A percentile compares a stretch with the other conserved stretches of the same genome.
These are phyloP conservation scores for Barypeithes pellucidus DNA, from an alignment of 2,888 invertebrate genomes.

Conservation along the genomic window DNA sequence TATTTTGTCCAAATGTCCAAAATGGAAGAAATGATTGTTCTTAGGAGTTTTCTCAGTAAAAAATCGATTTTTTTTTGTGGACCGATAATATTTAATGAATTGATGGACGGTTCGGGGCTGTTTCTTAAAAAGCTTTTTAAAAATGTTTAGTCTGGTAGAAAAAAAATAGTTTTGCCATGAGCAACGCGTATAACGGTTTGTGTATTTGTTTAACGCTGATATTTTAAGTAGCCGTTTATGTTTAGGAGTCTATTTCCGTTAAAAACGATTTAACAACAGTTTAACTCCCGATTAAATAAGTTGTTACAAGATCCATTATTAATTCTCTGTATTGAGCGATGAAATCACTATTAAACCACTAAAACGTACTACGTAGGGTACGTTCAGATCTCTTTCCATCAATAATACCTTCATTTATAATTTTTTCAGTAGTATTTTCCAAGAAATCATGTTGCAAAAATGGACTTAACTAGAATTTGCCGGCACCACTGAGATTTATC, in stretches of 20 bases:
- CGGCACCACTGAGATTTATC: too few species aligned
- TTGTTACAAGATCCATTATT: conserved; percentile 4
- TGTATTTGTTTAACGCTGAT: conserved; percentile 22
- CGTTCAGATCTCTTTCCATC: too few species aligned
- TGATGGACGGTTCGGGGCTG: background rate
- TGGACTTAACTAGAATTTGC: too few species aligned
- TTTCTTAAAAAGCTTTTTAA: conserved; percentile 1
- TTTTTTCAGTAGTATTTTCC: too few species aligned
- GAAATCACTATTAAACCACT: too few species aligned
- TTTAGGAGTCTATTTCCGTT: conserved; percentile 16
- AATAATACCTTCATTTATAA: too few species aligned
- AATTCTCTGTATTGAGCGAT: background rate
- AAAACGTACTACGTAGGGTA: too few species aligned
- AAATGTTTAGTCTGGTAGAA: conserved; percentile 25
- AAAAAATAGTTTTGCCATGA: conserved; percentile 22
- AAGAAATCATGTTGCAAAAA: too few species aligned
- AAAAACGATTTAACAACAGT: background rate
- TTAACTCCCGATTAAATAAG: conserved; percentile 15
- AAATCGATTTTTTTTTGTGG: too few species aligned
- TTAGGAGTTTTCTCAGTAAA: too few species aligned
- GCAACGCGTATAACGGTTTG: background rate
- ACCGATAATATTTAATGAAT: background rate
- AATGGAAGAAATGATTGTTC: too few species aligned
- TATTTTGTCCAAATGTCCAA: too few species aligned
- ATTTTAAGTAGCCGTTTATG: conserved; percentile 15